These are phyloP conservation scores for Apodemia mormo DNA, from an alignment of 2,888 invertebrate species.

Conservation along the genomic window DNA sequence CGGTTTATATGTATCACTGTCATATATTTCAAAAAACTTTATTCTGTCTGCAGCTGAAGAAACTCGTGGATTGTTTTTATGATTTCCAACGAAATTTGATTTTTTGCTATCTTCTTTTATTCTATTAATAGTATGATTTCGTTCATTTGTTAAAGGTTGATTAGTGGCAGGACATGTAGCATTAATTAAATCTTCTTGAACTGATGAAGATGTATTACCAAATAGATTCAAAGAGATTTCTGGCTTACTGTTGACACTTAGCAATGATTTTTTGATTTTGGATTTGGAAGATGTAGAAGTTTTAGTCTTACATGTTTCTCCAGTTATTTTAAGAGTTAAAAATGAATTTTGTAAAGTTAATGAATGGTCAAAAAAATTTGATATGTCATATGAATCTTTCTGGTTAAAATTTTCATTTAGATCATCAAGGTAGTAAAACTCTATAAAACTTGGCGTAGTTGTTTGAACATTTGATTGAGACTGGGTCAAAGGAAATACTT, in stretches of 20 bases:
- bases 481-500: conserved; percentile 20
- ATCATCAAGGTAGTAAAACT: conserved; percentile 69
- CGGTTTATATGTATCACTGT: conserved; percentile 48
- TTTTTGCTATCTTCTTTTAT: background rate
- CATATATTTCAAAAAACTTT: conserved; percentile 70
- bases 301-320: conserved; percentile 34
- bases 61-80: background rate
- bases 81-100: background rate
- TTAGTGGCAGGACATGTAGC: background rate
- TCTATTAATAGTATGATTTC: background rate
- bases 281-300: background rate
- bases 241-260: background rate
- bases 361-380: conserved; percentile 23
- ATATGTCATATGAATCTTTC: conserved; percentile 18
- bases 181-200: background rate
- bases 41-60: conserved; percentile 54
- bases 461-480: conserved; percentile 31
- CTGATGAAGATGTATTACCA: background rate
- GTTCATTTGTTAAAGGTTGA: background rate
- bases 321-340: conserved; percentile 44
- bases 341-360: conserved; percentile 39
- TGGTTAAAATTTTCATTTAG: conserved; percentile 1
- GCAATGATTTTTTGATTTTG: conserved; percentile 29
- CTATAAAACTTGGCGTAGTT: conserved; percentile 61
- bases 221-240: background rate